Evolutionary conservation across 2,113 vertebrate species (phyloP).

Genomic region (Callipepla squamata): DNA sequence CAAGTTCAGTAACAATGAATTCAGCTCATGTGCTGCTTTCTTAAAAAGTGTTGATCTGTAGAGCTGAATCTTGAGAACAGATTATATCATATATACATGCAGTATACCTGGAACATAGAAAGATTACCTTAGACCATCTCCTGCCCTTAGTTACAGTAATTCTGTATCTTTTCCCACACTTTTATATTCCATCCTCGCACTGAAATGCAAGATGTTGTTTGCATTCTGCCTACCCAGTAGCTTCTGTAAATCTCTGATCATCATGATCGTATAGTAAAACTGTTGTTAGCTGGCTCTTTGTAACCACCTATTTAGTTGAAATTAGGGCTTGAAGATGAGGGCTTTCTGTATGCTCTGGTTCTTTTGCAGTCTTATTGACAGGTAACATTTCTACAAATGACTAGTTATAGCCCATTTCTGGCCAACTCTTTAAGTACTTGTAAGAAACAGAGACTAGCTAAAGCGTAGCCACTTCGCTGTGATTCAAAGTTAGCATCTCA

Average conservation of each 20-base stretch:
- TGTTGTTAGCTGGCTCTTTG: background rate
- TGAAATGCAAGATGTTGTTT: background rate
- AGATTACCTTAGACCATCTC: background rate
- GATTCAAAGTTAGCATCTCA: background rate
- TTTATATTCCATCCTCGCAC: background rate
- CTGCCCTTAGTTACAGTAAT: background rate
- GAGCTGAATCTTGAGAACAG: background rate
- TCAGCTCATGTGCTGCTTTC: background rate
- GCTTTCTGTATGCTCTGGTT: background rate
- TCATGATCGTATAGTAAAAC: background rate
- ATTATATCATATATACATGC: background rate
- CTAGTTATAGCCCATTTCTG: background rate
- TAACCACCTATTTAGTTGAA: constrained; percentile 5
- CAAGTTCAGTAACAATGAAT: background rate
- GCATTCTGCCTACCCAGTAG: background rate
- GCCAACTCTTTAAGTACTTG: background rate
- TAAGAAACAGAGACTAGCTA: background rate
- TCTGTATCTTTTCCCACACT: background rate
- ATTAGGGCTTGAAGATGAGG: background rate
- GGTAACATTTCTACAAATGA: background rate
- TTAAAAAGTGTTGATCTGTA: background rate
- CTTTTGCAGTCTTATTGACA: background rate
- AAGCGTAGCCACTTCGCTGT: background rate
- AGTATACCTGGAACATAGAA: background rate
- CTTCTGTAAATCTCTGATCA: background rate